phyloP scores from a whole-genome alignment of 2,113 vertebrate species.

The Petaurus breviceps region DNA sequence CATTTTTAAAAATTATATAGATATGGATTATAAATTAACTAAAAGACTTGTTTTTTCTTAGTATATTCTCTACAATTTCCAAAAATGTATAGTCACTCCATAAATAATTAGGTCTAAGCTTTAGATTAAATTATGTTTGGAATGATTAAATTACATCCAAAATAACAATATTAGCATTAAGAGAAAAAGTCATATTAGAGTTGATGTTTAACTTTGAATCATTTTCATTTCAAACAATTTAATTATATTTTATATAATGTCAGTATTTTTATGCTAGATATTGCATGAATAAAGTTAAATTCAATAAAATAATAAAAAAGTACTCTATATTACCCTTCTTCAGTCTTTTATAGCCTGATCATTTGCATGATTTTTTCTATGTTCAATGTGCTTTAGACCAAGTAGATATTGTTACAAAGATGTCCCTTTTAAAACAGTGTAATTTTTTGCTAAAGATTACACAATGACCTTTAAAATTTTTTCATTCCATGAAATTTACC shows the following conservation, averaged over 20 bases:
- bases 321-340: conserved; percentile 58
- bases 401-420: conserved; percentile 68
- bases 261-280: conserved; percentile 79
- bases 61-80: conserved; percentile 3
- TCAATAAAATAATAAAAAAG: conserved; percentile 50
- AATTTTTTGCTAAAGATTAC: conserved; percentile 80
- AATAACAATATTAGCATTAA: conserved; percentile 45
- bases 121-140: conserved; percentile 41
- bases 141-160: conserved; percentile 44
- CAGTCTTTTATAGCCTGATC: conserved; percentile 62
- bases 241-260: conserved; percentile 63
- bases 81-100: conserved; percentile 28
- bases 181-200: conserved; percentile 33
- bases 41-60: conserved; percentile 18
- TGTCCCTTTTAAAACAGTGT: conserved; percentile 69
- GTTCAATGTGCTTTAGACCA: conserved; percentile 80
- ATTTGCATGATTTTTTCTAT: conserved; percentile 79
- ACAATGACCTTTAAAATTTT: conserved; percentile 78
- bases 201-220: conserved; percentile 65
- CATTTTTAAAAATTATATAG: conserved; percentile 46
- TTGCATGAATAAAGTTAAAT: conserved; percentile 83
- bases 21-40: conserved; percentile 19
- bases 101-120: conserved; percentile 6
- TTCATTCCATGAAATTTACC: conserved; percentile 83
- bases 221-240: conserved; percentile 69